Conservation (phyloP, 2,797 vertebrate species). For the Thunnus albacares region DNA sequence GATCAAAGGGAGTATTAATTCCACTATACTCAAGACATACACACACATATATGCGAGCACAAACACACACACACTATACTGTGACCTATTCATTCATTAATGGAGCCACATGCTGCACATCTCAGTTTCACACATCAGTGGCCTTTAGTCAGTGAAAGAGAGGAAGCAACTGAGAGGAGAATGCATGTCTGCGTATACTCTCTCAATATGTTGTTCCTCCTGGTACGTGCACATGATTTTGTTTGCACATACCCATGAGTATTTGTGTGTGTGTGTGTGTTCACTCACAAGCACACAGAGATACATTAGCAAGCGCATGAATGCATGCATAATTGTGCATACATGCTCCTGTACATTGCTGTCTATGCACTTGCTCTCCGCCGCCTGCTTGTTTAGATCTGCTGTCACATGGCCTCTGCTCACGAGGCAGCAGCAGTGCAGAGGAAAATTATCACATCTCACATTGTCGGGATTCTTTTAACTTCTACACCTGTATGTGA, state of each 20-base stretch:
- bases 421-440: slow-evolving; percentile 55
- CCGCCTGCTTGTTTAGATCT: slow-evolving; percentile 37
- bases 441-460: slow-evolving; percentile 47
- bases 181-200: neutral
- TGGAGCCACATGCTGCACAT: slow-evolving; percentile 65
- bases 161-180: slow-evolving; percentile 1
- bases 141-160: slow-evolving; percentile 45
- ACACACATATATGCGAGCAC: neutral
- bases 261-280: slow-evolving; percentile 2
- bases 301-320: slow-evolving; percentile 38
- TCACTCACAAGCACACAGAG: slow-evolving; percentile 4
- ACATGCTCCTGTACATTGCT: slow-evolving; percentile 41
- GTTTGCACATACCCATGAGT: neutral
- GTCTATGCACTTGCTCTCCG: slow-evolving; percentile 30
- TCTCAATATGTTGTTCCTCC: slow-evolving; percentile 17
- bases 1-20: slow-evolving; percentile 67
- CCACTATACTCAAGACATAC: slow-evolving; percentile 31
- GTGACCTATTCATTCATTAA: slow-evolving; percentile 76
- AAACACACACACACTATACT: slow-evolving; percentile 24
- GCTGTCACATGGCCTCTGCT: slow-evolving; percentile 69
- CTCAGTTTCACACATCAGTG: slow-evolving; percentile 60
- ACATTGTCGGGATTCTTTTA: slow-evolving; percentile 27
- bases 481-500: slow-evolving; percentile 38
- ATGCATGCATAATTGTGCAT: slow-evolving; percentile 38
- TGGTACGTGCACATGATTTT: slow-evolving; percentile 4